phyloP scores from a whole-genome alignment of 2,113 vertebrate genomes.

The Polypterus bichir region DNA sequence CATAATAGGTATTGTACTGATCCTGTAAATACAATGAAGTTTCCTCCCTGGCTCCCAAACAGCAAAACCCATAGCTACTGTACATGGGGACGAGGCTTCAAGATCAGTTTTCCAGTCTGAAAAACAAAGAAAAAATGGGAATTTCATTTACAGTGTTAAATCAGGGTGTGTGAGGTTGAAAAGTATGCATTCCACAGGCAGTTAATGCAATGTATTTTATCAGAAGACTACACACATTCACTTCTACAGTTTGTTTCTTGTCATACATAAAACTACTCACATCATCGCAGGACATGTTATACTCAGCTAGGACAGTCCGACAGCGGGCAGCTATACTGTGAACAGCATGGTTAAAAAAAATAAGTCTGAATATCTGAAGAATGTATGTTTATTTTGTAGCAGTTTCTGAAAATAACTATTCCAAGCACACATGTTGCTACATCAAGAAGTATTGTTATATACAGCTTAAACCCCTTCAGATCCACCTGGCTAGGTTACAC shows the following conservation, averaged over 20 bases:
- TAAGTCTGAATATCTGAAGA: no score
- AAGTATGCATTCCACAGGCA: no score
- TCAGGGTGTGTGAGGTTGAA: background rate
- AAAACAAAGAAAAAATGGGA: constrained; percentile 18
- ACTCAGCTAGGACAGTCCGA: constrained; percentile 91
- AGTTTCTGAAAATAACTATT: no score
- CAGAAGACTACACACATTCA: background rate
- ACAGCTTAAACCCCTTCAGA: no score
- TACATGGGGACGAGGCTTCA: constrained; percentile 90
- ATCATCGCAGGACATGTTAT: constrained; percentile 98
- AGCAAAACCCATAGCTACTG: constrained; percentile 48
- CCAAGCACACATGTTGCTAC: no score
- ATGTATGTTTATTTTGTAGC: no score
- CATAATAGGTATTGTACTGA: no score
- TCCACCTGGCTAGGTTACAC: background rate
- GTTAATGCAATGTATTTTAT: no score
- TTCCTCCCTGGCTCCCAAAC: no score
- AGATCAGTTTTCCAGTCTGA: constrained; percentile 94
- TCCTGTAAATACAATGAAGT: no score
- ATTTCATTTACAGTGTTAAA: background rate
- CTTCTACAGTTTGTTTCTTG: constrained; percentile 1
- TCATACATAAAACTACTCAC: constrained; percentile 51
- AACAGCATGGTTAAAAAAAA: constrained; percentile 47
- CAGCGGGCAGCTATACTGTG: constrained; percentile 90
- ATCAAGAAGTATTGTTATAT: no score